Evolutionary conservation across 2,888 invertebrate species (phyloP), one percentile per base, ranked within the genome.

Genomic region (Xylophagus ater): DNA sequence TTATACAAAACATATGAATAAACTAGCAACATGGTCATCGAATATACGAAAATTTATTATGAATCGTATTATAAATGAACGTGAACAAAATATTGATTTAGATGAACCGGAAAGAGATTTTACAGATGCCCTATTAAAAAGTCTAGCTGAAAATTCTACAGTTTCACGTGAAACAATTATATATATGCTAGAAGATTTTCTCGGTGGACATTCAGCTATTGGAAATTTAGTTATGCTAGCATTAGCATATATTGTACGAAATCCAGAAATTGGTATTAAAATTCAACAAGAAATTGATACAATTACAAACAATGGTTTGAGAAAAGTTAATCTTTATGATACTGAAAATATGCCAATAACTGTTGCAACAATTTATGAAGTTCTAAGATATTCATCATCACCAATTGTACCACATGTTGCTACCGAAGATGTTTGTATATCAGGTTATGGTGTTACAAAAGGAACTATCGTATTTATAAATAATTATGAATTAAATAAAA

Each of bases 401-500:
- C 89, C 90, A 0, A 89, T 90, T 41, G 89, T 90, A 0, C 90
- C 90, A 0, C 89, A 89, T 55, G 87, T 87, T 0, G 86, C 89
- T 0, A 83, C 82, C 1, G 74, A 78, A 50, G 78, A 83, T 52
- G 78, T 81, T 1, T 68, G 72, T 1, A 74, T 90, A 4, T 73
- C 76, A 28, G 86, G 81, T 0, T 82, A 73, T 52, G 70, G 72
- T 0, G 73, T 89, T 1, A 73, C 76, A 34, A 81, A 81, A 53
- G 87, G 82, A 1, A 85, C 87, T 0, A 71, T 87, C 37, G 74
- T 89, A 0, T 82, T 89, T 54, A 76, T 89, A 17, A 89, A 89
- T 55, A 89, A 87, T 55, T 85, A 81, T 57, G 77, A 80, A 46
- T 57, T 89, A 13, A 89, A 89, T 56, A 74, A 74, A 20, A 81